A percentile compares a stretch with the other conserved stretches of the same genome.
These are phyloP conservation scores for Andricus grossulariae DNA, from an alignment of 1,140 invertebrate species.

Conservation along the genomic window DNA sequence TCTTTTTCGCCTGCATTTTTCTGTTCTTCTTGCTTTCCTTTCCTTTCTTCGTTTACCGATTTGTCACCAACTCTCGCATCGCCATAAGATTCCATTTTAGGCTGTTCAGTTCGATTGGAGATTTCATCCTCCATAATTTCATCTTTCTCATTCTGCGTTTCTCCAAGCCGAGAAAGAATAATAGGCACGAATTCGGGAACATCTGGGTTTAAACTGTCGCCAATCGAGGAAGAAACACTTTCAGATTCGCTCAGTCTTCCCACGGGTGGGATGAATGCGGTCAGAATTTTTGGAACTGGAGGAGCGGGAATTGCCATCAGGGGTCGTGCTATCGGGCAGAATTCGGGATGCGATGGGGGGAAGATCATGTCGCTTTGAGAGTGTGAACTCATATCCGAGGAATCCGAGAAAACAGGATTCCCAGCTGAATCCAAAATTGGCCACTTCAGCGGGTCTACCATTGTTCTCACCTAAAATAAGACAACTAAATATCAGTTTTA, in stretches of 20 bases:
- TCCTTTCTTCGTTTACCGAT: neutral
- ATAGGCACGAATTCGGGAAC: conserved; percentile 89
- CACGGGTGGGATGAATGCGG: conserved; percentile 56
- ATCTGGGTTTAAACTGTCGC: conserved; percentile 86
- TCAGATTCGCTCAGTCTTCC: conserved; percentile 59
- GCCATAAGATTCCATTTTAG: neutral
- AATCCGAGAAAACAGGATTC: conserved; percentile 70
- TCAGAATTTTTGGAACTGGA: conserved; percentile 77
- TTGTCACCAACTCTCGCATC: neutral
- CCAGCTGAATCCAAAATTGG: conserved; percentile 82
- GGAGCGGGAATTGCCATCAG: conserved; percentile 81
- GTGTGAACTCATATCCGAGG: conserved; percentile 53
- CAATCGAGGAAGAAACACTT: conserved; percentile 57
- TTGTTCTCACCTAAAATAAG: conserved; percentile 83
- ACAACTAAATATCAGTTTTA: neutral
- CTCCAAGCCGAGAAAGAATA: conserved; percentile 34
- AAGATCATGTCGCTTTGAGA: conserved; percentile 49
- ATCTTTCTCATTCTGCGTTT: conserved; percentile 17
- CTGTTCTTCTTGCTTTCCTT: conserved; percentile 10
- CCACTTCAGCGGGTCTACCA: conserved; percentile 89
- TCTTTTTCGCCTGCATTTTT: conserved; percentile 16
- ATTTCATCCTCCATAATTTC: neutral
- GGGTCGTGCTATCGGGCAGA: conserved; percentile 77
- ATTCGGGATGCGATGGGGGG: conserved; percentile 51
- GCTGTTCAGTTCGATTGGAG: neutral